phyloP scores from a whole-genome alignment of 2,888 invertebrate genomes.

The Ametastegia equiseti region DNA sequence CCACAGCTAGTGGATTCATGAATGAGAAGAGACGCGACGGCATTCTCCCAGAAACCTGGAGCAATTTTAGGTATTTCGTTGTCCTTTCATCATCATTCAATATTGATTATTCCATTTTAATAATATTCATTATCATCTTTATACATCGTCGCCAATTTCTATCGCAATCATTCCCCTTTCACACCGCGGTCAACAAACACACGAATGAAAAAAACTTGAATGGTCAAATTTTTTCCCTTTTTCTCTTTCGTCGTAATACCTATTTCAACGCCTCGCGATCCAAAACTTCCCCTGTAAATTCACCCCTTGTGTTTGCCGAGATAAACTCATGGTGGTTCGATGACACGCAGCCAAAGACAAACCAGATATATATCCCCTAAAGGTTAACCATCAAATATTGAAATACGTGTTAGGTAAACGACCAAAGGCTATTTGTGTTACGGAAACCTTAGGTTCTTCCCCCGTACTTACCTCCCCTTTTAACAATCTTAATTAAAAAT shows the following conservation, averaged over 20 bases:
- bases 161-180: neutral
- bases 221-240: too few relatives aligned
- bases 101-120: neutral
- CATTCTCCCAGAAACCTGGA: slow-evolving; percentile 80
- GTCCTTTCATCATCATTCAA: neutral
- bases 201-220: too few relatives aligned
- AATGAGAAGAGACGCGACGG: slow-evolving; percentile 88
- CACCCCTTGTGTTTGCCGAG: slow-evolving; percentile 20
- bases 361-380: too few relatives aligned
- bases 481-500: neutral
- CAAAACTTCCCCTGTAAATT: neutral
- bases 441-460: neutral
- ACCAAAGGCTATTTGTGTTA: slow-evolving; percentile 18
- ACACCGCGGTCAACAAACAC: neutral
- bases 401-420: slow-evolving; percentile 31
- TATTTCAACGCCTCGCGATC: neutral
- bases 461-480: neutral
- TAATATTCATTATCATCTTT: neutral
- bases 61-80: slow-evolving; percentile 41
- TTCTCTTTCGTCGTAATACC: too few relatives aligned
- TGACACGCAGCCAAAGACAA: neutral
- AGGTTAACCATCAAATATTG: slow-evolving; percentile 47
- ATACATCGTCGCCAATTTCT: neutral
- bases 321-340: neutral
- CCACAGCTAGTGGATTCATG: slow-evolving; percentile 89